Evolutionary conservation across 2,113 vertebrate species (phyloP), one percentile per base, ranked within the genome.

Genomic region (Mustela nigripes): DNA sequence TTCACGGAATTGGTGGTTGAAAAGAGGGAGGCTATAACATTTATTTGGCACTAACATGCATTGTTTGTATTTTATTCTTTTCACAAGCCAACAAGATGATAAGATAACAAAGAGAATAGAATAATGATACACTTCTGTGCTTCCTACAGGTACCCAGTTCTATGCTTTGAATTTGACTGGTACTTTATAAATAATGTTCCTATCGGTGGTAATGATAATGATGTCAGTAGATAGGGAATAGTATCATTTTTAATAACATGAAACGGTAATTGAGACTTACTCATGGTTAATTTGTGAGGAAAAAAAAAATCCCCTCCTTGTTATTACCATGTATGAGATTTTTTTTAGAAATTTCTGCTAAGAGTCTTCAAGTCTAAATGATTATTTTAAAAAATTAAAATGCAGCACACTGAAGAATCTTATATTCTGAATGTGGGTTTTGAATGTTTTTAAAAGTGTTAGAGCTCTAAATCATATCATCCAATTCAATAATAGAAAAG

Each of bases 401-500:
- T 53, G 22, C 6, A 86, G 0, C 10, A 93, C 42, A n/a, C 0
- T 31, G 15, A 85, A 92, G 2, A 74, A 91, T 28, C 8, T 36
- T n/a, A 93, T 4, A 81, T 65, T 78, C 24, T 60, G 39, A 74
- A 93, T 50, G 31, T 15, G 65, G 18, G 56, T 36, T 95, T 86
- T 79, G n/a, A 91, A 28, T 85, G 21, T 94, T 97, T 92, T 91
- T 1, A 4, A 56, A 67, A 39, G 1, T 81, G 7, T 67, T 93
- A 48, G 53, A 91, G 50, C 33, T 91, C 90, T 97, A 89, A 97
- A 89, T 58, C 16, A 31, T 82, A 50, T 42, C 19, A 84, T 24
- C 11, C 28, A 65, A 67, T 92, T 89, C 63, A 90, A 87, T 42
- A 95, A 96, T 94, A 95, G 3, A 22, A 53, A 87, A 89, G 31